Conservation (phyloP, 2,113 vertebrate genomes). For the Petromus typicus region DNA sequence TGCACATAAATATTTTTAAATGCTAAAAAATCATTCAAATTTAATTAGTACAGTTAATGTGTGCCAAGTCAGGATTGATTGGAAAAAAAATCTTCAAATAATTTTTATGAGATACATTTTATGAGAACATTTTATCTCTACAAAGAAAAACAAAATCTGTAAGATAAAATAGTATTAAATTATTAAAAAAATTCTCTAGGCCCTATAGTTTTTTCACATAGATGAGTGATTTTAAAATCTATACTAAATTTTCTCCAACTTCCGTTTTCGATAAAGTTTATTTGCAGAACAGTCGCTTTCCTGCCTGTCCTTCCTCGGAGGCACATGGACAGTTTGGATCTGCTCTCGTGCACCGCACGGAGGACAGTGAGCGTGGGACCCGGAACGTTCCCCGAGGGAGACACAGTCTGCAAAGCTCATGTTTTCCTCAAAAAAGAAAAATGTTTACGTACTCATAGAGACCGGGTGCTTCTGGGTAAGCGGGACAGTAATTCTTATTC, state of each 20-base stretch:
- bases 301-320: slow-evolving; percentile 53
- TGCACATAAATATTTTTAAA: not conserved
- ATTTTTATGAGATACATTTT: slow-evolving; percentile 45
- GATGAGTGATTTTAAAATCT: slow-evolving; percentile 40
- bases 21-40: slow-evolving; percentile 29
- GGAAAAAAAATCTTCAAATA: slow-evolving; percentile 35
- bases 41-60: slow-evolving; percentile 14
- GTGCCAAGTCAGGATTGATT: not conserved
- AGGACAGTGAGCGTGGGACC: slow-evolving; percentile 39
- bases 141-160: not conserved
- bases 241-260: slow-evolving; percentile 43
- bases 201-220: not conserved
- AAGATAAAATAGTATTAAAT: not conserved
- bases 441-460: slow-evolving; percentile 57
- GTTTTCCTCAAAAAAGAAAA: not conserved
- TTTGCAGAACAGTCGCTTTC: slow-evolving; percentile 65
- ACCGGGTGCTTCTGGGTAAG: slow-evolving; percentile 8
- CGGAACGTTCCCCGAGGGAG: slow-evolving; percentile 40
- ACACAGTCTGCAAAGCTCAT: slow-evolving; percentile 53
- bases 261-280: slow-evolving; percentile 71
- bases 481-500: slow-evolving; percentile 38
- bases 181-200: not conserved
- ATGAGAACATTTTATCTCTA: slow-evolving; percentile 14
- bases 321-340: not conserved
- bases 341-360: not conserved